Base-by-base conservation (phyloP, 64 coral and sea anemone genomes). In the Montipora cactus region DNA sequence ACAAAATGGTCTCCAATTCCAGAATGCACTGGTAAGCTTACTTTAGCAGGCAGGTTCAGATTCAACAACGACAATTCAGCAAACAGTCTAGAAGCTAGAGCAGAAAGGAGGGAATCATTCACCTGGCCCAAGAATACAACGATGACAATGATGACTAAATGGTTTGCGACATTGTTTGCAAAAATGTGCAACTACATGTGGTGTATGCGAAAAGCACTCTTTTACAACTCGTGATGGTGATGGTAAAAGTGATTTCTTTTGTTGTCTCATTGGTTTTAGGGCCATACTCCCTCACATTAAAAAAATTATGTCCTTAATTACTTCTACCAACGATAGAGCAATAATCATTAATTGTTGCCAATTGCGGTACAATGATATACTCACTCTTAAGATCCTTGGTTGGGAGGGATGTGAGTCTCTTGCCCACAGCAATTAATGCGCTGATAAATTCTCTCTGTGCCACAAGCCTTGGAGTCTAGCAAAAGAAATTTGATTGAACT, bases 401-500 rank as follows among this genome's bases (percentile, higher is more conserved):
- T 75, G 95, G 89, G 13, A 96, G 69, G 53, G 94, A 58, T 25
- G 93, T 90, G 2, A 99, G 89, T 55, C 95, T 96, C 81, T 92
- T 94, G 18, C 98, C 98, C 9, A 96, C 83, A 46, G 95, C 79
- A 75, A 94, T 96, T 59, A 99, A 73, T 28, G 95, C 95, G 87
- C 83, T 90, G 20, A 99, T 96, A 78, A 99, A 99, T 59, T 99
- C 98, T 85, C 98, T 99, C 59, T 99, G 95, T 53, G 98, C 98
- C 47, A 94, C 59, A 25, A 99, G 92, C 81, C 92, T 89, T 90
- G 98, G 94, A 81, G 90, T 94, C 98, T 99, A 64, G 72, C 69
- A 53, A 70, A 79, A 75, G 23, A 81, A 0, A 37, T 37, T 37
- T 37, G 37, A 37, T 37, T 37, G 37, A 37, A 37, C 37, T 37